These are phyloP conservation scores for Nothoprocta pentlandii DNA, from an alignment of 2,113 vertebrate species.

Conservation along the genomic window DNA sequence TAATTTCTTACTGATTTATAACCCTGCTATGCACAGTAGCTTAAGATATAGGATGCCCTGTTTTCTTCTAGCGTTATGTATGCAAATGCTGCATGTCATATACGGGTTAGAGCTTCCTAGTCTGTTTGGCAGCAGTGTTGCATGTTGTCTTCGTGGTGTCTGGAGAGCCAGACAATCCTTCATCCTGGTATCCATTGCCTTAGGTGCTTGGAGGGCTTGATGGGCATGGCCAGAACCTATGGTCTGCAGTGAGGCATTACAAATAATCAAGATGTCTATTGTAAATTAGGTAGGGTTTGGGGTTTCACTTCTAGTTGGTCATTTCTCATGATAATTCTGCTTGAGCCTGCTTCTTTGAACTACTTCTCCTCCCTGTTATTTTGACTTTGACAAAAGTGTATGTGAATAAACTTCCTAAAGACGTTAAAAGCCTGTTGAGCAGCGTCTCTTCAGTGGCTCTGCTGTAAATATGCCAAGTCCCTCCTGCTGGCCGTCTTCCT, in stretches of 20 bases:
- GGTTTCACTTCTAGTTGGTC: background rate
- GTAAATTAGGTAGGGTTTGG: background rate
- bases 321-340: fast-evolving
- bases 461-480: constrained; percentile 24
- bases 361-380: background rate
- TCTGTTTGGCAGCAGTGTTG: background rate
- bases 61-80: background rate
- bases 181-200: fast-evolving
- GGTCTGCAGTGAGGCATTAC: background rate
- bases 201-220: background rate
- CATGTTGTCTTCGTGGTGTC: background rate
- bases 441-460: background rate
- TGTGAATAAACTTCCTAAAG: background rate
- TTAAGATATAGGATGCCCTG: background rate
- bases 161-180: background rate
- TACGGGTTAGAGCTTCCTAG: background rate
- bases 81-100: background rate
- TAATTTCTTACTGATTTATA: background rate
- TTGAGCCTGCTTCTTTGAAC: background rate
- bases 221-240: fast-evolving
- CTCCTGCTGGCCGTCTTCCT: constrained; percentile 26
- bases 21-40: fast-evolving
- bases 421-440: constrained; percentile 18
- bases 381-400: background rate
- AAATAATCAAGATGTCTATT: background rate